phyloP scores from a whole-genome alignment of 2,888 invertebrate species.

The Hololepta plana region DNA sequence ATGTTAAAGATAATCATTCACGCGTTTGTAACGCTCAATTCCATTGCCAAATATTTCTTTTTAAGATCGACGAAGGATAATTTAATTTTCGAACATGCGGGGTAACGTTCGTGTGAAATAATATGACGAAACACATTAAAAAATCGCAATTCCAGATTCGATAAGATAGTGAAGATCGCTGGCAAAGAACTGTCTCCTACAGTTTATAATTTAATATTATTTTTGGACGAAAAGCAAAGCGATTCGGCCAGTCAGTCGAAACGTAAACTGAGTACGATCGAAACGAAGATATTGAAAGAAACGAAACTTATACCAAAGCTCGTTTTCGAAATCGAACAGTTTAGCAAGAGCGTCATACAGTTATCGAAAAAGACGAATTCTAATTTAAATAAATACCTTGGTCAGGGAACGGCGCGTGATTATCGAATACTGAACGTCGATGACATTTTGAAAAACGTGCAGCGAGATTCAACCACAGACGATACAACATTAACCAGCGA shows the following conservation, averaged over 20 bases:
- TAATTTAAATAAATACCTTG: conserved; percentile 33
- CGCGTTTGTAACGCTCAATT: conserved; percentile 33
- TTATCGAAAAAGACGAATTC: conserved; percentile 42
- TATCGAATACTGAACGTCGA: too few relatives aligned
- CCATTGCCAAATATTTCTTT: conserved; percentile 40
- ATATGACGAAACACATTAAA: too few relatives aligned
- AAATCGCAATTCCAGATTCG: too few relatives aligned
- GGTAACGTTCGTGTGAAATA: too few relatives aligned
- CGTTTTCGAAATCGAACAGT: conserved; percentile 44
- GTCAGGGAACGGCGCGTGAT: conserved; percentile 43
- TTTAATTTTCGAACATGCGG: conserved; percentile 31
- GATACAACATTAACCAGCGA: too few relatives aligned
- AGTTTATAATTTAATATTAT: conserved; percentile 37
- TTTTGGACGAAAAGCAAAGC: conserved; percentile 31
- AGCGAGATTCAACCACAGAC: too few relatives aligned
- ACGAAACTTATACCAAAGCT: conserved; percentile 45
- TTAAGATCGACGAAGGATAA: conserved; percentile 28
- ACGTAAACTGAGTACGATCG: conserved; percentile 15
- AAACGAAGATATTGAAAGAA: conserved; percentile 37
- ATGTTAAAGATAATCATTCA: conserved; percentile 35
- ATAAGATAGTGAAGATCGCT: conserved; percentile 34
- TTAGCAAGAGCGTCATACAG: conserved; percentile 36
- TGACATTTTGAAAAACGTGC: too few relatives aligned
- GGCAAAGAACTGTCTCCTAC: conserved; percentile 38
- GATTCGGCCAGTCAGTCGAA: conserved; percentile 8